Conservation (phyloP, 2,888 invertebrate genomes). For the Cerceris rybyensis region DNA sequence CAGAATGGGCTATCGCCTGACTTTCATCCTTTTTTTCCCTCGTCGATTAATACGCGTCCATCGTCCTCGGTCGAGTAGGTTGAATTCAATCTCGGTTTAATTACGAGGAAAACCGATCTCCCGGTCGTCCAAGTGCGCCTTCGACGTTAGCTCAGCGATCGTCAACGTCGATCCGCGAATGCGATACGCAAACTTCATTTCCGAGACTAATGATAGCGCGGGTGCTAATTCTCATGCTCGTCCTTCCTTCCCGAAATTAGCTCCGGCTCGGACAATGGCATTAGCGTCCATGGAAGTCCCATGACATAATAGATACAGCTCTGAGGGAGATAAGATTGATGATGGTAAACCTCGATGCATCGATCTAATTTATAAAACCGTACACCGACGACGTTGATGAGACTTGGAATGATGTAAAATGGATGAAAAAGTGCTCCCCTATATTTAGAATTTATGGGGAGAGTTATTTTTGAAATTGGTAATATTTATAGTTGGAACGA, state of each 20-base stretch:
- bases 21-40: conserved; percentile 22
- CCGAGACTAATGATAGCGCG: conserved; percentile 54
- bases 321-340: conserved; percentile 53
- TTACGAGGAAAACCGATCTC: conserved; percentile 62
- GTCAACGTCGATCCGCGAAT: conserved; percentile 4
- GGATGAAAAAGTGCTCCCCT: conserved; percentile 4
- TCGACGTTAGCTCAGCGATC: conserved; percentile 15
- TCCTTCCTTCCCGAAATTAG: conserved; percentile 50
- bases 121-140: conserved; percentile 32
- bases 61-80: conserved; percentile 55
- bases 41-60: conserved; percentile 57
- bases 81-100: conserved; percentile 64
- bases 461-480: background rate
- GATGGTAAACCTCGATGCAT: conserved; percentile 48
- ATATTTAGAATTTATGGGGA: background rate
- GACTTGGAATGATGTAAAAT: conserved; percentile 27
- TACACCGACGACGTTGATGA: conserved; percentile 16
- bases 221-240: conserved; percentile 48
- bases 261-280: conserved; percentile 35
- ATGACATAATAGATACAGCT: conserved; percentile 38
- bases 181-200: conserved; percentile 53
- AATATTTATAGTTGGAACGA: background rate
- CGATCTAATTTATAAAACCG: conserved; percentile 57
- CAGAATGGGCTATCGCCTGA: conserved; percentile 35
- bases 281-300: conserved; percentile 32